phyloP scores from a whole-genome alignment of 2,113 vertebrate genomes.

The Strigops habroptila region DNA sequence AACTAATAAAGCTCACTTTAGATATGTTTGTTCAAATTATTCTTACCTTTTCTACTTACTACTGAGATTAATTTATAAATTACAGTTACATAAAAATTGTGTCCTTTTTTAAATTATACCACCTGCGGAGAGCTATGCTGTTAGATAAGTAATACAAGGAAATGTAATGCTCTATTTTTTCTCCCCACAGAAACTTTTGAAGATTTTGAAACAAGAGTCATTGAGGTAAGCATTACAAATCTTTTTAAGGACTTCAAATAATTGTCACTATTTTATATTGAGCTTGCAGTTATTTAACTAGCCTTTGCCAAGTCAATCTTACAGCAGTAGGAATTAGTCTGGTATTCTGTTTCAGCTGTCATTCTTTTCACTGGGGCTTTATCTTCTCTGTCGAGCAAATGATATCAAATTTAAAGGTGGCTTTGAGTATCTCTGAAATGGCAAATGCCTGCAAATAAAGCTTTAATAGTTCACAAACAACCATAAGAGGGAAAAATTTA shows the following conservation, averaged over 20 bases:
- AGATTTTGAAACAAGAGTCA: slow-evolving; percentile 87
- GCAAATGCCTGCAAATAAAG: neutral
- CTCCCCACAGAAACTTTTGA: slow-evolving; percentile 85
- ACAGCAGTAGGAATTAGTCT: neutral
- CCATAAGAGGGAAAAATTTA: neutral
- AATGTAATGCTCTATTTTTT: neutral
- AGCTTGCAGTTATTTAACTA: neutral
- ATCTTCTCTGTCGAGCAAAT: neutral
- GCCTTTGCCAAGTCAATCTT: neutral
- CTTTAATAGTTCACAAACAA: neutral
- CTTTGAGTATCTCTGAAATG: neutral
- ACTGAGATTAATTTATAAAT: neutral
- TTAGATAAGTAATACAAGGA: neutral
- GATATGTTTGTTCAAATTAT: neutral
- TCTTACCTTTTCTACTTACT: neutral
- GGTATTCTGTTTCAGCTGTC: neutral
- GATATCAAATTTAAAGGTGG: neutral
- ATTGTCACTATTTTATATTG: neutral
- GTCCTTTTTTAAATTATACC: neutral
- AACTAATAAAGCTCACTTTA: neutral
- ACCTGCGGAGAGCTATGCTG: neutral
- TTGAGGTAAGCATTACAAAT: slow-evolving; percentile 83
- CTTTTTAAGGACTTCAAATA: neutral
- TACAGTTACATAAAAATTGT: neutral
- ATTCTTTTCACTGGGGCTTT: neutral